Base-by-base conservation (phyloP, 2,888 invertebrate genomes). In the Dioctria rufipes region DNA sequence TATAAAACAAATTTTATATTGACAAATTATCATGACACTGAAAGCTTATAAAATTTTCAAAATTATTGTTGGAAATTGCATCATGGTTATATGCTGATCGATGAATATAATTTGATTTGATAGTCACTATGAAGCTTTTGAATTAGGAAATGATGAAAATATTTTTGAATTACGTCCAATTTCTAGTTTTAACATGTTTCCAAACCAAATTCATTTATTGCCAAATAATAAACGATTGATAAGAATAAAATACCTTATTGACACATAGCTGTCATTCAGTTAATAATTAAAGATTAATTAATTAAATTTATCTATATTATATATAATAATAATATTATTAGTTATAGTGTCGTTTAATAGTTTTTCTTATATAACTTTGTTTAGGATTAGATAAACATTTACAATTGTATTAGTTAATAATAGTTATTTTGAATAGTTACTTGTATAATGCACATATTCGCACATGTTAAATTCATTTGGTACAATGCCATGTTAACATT, bases 211-310 rank as follows among this genome's bases (percentile, higher is more conserved):
- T 13, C 60, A 60, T 5, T 5, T 60, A 60, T 13, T 60, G 13
- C 13, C 60, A 6, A 60, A n/a, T 6, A 60, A n/a, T n/a, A 60
- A 60, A 60, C 6, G n/a, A 6, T 13, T 60, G n/a, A 60, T 60
- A 60, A 60, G 60, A 60, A 60, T 60, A n/a, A 60, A 60, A 60
- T 60, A n/a, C n/a, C 60, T 60, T 25, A 60, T 60, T 8, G 11
- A 60, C 25, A 25, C 25, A 25, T 25, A 25, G 25, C 25, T 25
- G 25, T 25, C 25, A 25, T 25, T 25, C 25, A 25, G 25, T 25
- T 25, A 0, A 25, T 25, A 25, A 25, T 25, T 25, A 25, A 25
- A 25, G 25, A 25, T 25, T 25, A 25, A 25, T 25, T 25, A 25
- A 25, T 25, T 25, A 1, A 25, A 25, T 25, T 25, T 1, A 25